These are phyloP conservation scores for Protophormia terraenovae DNA, from an alignment of 2,888 invertebrate genomes.

Conservation along the genomic window DNA sequence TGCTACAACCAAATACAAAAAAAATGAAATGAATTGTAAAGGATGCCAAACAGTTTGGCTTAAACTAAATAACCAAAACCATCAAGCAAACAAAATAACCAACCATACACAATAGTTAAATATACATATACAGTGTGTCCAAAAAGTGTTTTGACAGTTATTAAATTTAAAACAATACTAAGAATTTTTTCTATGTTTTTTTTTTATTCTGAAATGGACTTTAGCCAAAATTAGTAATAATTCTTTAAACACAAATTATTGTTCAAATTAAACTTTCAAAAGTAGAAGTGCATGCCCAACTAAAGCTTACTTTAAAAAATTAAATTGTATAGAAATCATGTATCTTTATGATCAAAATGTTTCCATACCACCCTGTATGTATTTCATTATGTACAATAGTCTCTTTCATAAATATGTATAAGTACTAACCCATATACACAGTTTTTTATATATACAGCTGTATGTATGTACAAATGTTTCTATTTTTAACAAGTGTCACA, in stretches of 20 bases:
- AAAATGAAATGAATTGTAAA: not conserved
- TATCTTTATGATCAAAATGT: too few relatives aligned
- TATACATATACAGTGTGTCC: not conserved
- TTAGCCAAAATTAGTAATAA: too few relatives aligned
- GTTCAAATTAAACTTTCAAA: too few relatives aligned
- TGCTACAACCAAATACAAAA: not conserved
- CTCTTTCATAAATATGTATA: too few relatives aligned
- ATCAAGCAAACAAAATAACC: not conserved
- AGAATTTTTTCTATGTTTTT: too few relatives aligned
- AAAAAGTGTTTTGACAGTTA: not conserved
- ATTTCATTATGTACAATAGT: too few relatives aligned
- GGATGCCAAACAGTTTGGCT: conserved; percentile 29
- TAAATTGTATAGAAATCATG: too few relatives aligned
- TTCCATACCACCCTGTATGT: too few relatives aligned
- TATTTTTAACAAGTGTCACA: conserved; percentile 34
- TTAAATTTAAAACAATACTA: not conserved
- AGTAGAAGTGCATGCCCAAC: too few relatives aligned
- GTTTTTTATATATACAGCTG: not conserved
- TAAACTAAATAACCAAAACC: not conserved
- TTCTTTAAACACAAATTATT: too few relatives aligned
- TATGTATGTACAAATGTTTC: not conserved
- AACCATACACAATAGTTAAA: not conserved
- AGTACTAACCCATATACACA: not conserved
- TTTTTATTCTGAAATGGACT: too few relatives aligned
- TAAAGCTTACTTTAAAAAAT: too few relatives aligned